Percentiles rank a stretch among this genome's conserved stretches.
Evolutionary conservation across 2,888 invertebrate genomes (phyloP).

Genomic region (Idaea biselata): DNA sequence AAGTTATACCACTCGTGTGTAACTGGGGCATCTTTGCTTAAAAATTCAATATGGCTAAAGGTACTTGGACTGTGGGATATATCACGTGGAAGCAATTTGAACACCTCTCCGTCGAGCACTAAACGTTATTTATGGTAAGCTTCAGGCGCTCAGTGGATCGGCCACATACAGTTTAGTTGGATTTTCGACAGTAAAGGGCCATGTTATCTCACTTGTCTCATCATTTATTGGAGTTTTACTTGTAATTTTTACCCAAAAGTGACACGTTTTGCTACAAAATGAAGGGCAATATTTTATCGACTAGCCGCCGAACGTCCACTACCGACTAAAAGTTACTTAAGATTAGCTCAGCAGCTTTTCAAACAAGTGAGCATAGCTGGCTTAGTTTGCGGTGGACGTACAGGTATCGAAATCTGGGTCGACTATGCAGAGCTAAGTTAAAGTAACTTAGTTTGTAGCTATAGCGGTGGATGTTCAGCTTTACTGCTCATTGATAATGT

Average conservation of each 20-base stretch:
- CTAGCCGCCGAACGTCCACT: neutral
- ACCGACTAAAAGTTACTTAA: no score
- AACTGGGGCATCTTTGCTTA: slow-evolving; percentile 58
- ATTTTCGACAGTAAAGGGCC: slow-evolving; percentile 54
- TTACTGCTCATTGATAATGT: neutral
- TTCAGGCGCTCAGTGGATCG: slow-evolving; percentile 68
- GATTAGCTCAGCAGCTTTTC: no score
- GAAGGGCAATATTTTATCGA: slow-evolving; percentile 9
- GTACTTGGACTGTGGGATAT: slow-evolving; percentile 66
- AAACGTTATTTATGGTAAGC: slow-evolving; percentile 78
- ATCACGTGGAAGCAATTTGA: slow-evolving; percentile 77
- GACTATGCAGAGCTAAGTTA: no score
- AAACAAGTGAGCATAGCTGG: no score
- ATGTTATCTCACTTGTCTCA: slow-evolving; percentile 42
- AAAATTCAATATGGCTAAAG: slow-evolving; percentile 73
- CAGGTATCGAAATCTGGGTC: no score
- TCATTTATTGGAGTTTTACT: slow-evolving; percentile 23
- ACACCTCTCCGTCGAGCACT: slow-evolving; percentile 71
- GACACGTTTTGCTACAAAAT: neutral
- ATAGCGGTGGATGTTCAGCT: neutral
- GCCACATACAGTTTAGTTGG: slow-evolving; percentile 64
- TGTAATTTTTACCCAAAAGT: neutral
- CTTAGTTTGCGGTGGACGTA: no score
- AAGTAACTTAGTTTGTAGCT: no score
- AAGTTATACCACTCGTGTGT: slow-evolving; percentile 15